phyloP scores from a whole-genome alignment of 2,888 invertebrate species.

The Taphrorychus bicolor region DNA sequence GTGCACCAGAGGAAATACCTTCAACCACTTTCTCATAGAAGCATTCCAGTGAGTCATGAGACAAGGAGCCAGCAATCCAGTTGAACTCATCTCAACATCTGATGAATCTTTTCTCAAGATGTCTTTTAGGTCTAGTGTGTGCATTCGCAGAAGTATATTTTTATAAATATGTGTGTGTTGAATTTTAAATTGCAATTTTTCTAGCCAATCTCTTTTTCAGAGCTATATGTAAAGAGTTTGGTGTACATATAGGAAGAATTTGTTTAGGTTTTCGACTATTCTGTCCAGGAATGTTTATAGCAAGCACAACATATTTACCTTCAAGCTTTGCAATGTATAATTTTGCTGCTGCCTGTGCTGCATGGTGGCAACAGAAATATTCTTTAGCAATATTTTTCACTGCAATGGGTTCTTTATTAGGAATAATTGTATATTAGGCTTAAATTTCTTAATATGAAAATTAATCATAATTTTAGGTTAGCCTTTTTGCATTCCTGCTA shows the following conservation, averaged over 20 bases:
- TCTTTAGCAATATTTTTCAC: slow-evolving; percentile 82
- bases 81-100: too few relatives aligned
- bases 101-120: too few relatives aligned
- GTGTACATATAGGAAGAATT: slow-evolving; percentile 85
- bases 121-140: too few relatives aligned
- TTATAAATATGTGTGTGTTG: too few relatives aligned
- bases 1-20: too few relatives aligned
- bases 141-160: too few relatives aligned
- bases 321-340: slow-evolving; percentile 95
- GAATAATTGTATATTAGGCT: slow-evolving; percentile 43
- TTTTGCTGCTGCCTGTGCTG: slow-evolving; percentile 81
- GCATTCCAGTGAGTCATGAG: too few relatives aligned
- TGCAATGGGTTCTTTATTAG: slow-evolving; percentile 80
- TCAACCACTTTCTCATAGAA: too few relatives aligned
- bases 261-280: slow-evolving; percentile 82
- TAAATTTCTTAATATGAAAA: background rate
- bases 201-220: too few relatives aligned
- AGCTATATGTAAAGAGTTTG: slow-evolving; percentile 88
- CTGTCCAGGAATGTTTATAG: slow-evolving; percentile 90
- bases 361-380: slow-evolving; percentile 87
- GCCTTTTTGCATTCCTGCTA: slow-evolving; percentile 96
- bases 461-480: slow-evolving; percentile 70
- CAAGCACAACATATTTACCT: slow-evolving; percentile 88
- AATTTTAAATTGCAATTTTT: too few relatives aligned
- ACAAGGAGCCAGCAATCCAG: too few relatives aligned